Conservation (phyloP, 2,113 vertebrate genomes). For the Tenrec ecaudatus region DNA sequence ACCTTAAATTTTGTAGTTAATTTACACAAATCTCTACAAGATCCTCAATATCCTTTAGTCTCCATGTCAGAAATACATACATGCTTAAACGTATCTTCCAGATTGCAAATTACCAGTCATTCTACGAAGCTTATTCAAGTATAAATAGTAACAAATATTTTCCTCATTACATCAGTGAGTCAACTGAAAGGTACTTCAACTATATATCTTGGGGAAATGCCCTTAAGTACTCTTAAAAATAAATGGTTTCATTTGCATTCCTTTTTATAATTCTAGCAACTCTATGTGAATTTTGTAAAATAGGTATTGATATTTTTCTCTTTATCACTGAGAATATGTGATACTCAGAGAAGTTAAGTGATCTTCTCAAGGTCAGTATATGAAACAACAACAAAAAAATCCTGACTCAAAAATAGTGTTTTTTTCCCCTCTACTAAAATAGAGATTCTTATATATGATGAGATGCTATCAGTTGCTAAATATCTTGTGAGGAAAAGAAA, state of each 20-base stretch:
- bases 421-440: neutral
- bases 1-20: neutral
- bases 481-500: constrained; percentile 14
- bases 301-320: neutral
- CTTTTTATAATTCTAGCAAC: neutral
- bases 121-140: neutral
- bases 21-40: neutral
- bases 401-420: neutral
- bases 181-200: constrained; percentile 3
- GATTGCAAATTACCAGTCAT: neutral
- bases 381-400: neutral
- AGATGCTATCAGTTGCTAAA: neutral
- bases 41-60: neutral
- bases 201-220: neutral
- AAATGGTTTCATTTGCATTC: neutral
- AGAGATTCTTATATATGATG: neutral
- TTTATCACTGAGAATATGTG: neutral
- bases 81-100: neutral
- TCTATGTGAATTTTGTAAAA: neutral
- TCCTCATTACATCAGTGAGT: neutral
- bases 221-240: neutral
- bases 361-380: neutral
- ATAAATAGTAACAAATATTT: neutral
- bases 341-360: neutral
- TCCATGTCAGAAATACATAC: neutral